A percentile compares a stretch with the other conserved stretches of the same genome.
phyloP scores from a whole-genome alignment of 2,113 vertebrate species.

The Heterochromis multidens region DNA sequence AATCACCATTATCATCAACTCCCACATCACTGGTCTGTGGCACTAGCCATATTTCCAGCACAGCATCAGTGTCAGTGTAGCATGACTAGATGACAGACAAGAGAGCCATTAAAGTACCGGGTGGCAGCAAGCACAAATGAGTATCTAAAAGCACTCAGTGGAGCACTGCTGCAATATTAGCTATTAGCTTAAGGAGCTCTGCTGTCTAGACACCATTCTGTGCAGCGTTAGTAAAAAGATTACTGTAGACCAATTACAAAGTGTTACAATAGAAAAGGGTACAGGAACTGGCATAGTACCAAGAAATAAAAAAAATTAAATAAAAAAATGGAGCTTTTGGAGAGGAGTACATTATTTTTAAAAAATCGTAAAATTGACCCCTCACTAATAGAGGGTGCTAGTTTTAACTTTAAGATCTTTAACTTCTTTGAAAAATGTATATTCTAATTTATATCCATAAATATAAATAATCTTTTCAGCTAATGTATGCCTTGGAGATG shows the following conservation, averaged over 20 bases:
- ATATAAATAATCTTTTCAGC: too few relatives aligned
- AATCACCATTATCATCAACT: slow-evolving; percentile 27
- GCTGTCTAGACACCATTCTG: neutral
- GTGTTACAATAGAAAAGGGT: neutral
- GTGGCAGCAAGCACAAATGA: slow-evolving; percentile 45
- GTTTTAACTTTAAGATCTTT: neutral
- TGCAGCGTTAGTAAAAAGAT: slow-evolving; percentile 11
- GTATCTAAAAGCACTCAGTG: slow-evolving; percentile 44
- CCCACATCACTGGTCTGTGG: slow-evolving; percentile 21
- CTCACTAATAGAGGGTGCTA: neutral
- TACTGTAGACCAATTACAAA: slow-evolving; percentile 25
- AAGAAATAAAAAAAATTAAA: neutral
- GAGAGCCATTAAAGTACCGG: slow-evolving; percentile 26
- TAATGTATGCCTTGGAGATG: too few relatives aligned
- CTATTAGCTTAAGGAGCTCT: slow-evolving; percentile 47
- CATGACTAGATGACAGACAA: slow-evolving; percentile 50
- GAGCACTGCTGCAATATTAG: slow-evolving; percentile 39
- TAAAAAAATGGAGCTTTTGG: neutral
- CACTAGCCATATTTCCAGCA: neutral
- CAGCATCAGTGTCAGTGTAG: slow-evolving; percentile 28
- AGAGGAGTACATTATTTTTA: neutral
- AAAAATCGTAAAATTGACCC: neutral
- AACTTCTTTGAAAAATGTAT: neutral
- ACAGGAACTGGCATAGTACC: neutral
- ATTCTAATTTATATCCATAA: too few relatives aligned